Percentiles rank a stretch among this genome's conserved stretches.
These are phyloP conservation scores for Melanaphis sacchari DNA, from an alignment of 1,140 invertebrate genomes.

Conservation along the genomic window DNA sequence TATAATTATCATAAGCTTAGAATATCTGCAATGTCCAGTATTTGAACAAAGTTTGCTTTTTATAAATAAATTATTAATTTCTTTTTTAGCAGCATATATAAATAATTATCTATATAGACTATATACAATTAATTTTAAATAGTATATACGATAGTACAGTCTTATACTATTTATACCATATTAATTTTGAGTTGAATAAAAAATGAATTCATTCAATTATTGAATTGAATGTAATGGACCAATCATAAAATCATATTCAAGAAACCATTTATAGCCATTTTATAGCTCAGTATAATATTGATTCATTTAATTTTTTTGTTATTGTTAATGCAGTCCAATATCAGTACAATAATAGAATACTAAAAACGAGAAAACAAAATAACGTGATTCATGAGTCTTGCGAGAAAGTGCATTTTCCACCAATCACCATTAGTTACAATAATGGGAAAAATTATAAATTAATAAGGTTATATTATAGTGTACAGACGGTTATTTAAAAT, in stretches of 20 bases:
- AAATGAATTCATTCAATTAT: background rate
- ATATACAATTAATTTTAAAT: background rate
- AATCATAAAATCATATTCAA: background rate
- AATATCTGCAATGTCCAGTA: background rate
- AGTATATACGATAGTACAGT: background rate
- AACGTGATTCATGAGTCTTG: background rate
- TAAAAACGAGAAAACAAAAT: too few relatives aligned
- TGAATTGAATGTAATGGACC: background rate
- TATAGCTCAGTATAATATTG: background rate
- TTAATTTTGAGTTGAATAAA: background rate
- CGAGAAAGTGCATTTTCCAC: background rate
- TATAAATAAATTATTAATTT: background rate
- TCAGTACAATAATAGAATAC: background rate
- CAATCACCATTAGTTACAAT: background rate
- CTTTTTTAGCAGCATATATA: too few relatives aligned
- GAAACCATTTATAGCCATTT: background rate
- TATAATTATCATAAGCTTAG: background rate
- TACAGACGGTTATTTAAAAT: background rate
- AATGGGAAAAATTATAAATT: background rate
- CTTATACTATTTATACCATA: background rate
- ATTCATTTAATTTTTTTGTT: background rate
- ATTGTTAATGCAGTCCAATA: background rate
- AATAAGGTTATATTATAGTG: background rate
- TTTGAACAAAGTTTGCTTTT: background rate
- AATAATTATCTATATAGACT: background rate